Base-by-base conservation (phyloP, 2,888 invertebrate species). In the Oligia strigilis region DNA sequence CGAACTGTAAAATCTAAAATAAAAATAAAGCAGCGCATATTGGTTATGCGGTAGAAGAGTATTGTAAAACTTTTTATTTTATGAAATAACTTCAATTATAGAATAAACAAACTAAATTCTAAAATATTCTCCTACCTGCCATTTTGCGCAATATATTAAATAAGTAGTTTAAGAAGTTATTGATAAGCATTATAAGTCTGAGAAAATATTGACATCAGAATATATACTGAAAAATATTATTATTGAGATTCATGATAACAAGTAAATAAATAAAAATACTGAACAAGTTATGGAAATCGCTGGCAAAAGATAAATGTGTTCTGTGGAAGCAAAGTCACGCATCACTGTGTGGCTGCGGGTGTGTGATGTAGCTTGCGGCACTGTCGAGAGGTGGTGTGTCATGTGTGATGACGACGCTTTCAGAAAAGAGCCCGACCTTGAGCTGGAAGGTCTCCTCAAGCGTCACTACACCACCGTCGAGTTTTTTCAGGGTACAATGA, bases 401-500 rank as follows among this genome's bases (percentile, higher is more conserved):
- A 95, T 94, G 93, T 93, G 90, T 93, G 94, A 93, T 95, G 92
- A 94, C 96, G 95, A 95, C 97, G 96, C 96, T 97, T 98, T 97
- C 98, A 99, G 99, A 98, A 99, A 99, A 98, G 99, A 99, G 97
- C 99, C 99, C 94, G 99, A 99, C 98, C 98, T 99, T 98, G 99
- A 99, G 97, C 98, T 99, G 98, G 99, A 99, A 97, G 99, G 99
- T 97, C 98, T 99, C 95, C 99, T 99, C 97, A 99, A 99, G 98
- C 98, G 99, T 96, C 99, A 99, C 98, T 99, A 99, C 98, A 99
- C 99, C 95, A 99, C 99, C 97, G 99, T 99, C 98, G 99, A 99
- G 98, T 99, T 99, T 98, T 99, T 99, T 99, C 99, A 99, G 98
- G 99, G 99, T 97, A 99, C 99, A 97, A 99, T 99, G 98, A 99